These are phyloP conservation scores for Procavia capensis DNA, from an alignment of 2,113 vertebrate genomes.

Conservation along the genomic window DNA sequence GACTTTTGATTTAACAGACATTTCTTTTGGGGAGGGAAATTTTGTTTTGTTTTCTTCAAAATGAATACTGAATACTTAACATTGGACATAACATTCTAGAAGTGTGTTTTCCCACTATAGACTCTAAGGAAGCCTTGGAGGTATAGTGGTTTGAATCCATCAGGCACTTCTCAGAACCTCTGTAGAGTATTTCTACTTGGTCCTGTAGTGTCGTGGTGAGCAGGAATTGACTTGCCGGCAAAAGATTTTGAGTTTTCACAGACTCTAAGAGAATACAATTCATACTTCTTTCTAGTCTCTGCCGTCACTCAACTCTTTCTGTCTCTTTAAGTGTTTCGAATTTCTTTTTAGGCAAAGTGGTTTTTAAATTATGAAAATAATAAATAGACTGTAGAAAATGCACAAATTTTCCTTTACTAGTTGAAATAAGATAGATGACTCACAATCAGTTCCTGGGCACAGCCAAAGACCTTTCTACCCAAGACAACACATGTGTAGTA, in stretches of 20 bases:
- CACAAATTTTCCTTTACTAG: not conserved
- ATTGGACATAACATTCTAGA: not conserved
- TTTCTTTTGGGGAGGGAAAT: not conserved
- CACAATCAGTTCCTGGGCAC: not conserved
- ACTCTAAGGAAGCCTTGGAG: too few species aligned
- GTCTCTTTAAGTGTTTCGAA: not conserved
- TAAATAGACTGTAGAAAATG: not conserved
- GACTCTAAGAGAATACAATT: too few species aligned
- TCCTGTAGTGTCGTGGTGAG: too few species aligned
- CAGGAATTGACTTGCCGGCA: too few species aligned
- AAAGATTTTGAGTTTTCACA: too few species aligned
- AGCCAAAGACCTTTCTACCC: not conserved
- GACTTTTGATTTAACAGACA: not conserved
- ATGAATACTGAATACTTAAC: not conserved
- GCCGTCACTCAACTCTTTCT: not conserved
- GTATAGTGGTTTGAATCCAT: too few species aligned
- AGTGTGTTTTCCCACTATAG: not conserved
- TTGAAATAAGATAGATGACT: not conserved
- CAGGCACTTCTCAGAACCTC: too few species aligned
- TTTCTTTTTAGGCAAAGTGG: not conserved
- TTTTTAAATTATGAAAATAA: not conserved
- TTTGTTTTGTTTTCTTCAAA: slow-evolving; percentile 16
- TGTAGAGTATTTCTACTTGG: too few species aligned
- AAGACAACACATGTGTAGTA: not conserved
- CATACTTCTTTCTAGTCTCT: not conserved